Evolutionary conservation across 2,113 vertebrate genomes (phyloP).

Genomic region (Malurus elegans): DNA sequence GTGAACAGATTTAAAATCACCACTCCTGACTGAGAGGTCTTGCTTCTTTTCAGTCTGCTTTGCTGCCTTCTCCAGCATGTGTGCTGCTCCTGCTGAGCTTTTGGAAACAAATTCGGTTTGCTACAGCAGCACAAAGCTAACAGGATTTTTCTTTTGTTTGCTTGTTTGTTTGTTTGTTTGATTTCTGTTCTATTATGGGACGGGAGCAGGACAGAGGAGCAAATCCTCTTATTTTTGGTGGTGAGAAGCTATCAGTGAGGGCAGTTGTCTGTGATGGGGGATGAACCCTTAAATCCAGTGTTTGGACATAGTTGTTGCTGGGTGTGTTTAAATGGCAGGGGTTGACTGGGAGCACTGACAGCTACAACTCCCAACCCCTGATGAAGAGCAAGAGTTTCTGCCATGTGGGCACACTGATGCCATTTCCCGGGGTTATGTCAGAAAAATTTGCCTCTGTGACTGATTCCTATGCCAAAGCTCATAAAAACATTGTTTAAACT

Average conservation of each 20-base stretch:
- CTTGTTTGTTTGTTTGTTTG: background rate
- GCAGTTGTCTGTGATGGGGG: background rate
- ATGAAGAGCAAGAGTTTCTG: background rate
- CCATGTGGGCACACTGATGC: accelerated
- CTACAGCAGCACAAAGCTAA: background rate
- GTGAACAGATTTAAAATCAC: background rate
- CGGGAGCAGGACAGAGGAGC: background rate
- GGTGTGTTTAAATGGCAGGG: background rate
- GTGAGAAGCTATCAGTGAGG: background rate
- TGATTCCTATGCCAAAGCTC: background rate
- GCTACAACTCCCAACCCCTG: background rate
- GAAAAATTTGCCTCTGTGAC: background rate
- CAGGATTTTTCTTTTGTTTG: background rate
- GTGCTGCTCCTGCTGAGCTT: background rate
- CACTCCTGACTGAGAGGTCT: background rate
- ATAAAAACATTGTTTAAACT: background rate
- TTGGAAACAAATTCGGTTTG: background rate
- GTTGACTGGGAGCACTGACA: background rate
- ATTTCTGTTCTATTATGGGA: background rate
- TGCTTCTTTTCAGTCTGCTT: background rate
- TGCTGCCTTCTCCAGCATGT: background rate
- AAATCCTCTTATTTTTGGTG: background rate
- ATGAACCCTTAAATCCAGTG: background rate
- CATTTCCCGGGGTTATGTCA: background rate
- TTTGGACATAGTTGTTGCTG: background rate